These are phyloP conservation scores for Dysmachus trigonus DNA, from an alignment of 2,888 invertebrate genomes.

Conservation along the genomic window DNA sequence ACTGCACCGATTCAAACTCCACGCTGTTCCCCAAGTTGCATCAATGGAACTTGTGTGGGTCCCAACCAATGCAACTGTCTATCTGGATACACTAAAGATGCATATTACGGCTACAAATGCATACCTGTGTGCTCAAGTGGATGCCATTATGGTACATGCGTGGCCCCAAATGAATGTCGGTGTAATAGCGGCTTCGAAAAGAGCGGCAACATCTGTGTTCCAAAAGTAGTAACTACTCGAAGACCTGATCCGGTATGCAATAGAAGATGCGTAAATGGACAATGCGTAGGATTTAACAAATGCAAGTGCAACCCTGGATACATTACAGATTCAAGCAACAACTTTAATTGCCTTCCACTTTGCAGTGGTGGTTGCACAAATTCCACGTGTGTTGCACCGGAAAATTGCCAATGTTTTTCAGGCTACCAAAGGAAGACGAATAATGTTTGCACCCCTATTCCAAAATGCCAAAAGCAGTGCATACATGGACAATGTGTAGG, in stretches of 20 bases:
- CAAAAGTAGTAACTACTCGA: not conserved
- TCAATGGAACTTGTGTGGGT: constrained; percentile 56
- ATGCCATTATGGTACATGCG: constrained; percentile 56
- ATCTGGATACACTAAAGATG: constrained; percentile 61
- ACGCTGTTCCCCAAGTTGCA: constrained; percentile 50
- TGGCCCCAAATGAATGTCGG: constrained; percentile 59
- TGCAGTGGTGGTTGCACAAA: constrained; percentile 66
- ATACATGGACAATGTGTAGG: constrained; percentile 60
- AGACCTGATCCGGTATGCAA: constrained; percentile 56
- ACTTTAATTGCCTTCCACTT: constrained; percentile 60
- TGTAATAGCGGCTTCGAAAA: constrained; percentile 57
- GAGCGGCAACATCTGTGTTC: constrained; percentile 56
- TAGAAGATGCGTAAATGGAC: not conserved
- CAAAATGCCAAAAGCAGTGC: constrained; percentile 53
- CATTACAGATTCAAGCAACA: constrained; percentile 12
- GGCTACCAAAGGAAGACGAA: constrained; percentile 60
- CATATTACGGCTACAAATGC: constrained; percentile 48
- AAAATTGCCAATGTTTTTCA: constrained; percentile 68
- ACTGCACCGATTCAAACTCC: constrained; percentile 50
- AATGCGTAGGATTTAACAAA: constrained; percentile 65
- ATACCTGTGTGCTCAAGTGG: constrained; percentile 51
- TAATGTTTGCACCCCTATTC: not conserved
- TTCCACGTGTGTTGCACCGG: constrained; percentile 69
- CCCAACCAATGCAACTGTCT: constrained; percentile 65
- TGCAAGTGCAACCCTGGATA: constrained; percentile 66